phyloP scores from a whole-genome alignment of 2,113 vertebrate genomes.

The Zingel zingel region DNA sequence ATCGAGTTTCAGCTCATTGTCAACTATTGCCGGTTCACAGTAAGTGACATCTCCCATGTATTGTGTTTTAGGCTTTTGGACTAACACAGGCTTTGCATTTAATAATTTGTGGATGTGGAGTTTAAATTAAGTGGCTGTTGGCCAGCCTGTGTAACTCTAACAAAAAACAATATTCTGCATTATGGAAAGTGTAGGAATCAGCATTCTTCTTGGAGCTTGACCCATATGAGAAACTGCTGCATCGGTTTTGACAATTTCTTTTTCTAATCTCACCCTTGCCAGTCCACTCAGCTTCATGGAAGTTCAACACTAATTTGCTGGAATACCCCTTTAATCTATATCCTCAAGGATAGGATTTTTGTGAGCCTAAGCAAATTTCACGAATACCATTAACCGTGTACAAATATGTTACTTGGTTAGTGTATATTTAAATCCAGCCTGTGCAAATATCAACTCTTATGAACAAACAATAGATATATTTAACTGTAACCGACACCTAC shows the following conservation, averaged over 20 bases:
- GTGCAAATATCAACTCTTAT: background rate
- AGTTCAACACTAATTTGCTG: background rate
- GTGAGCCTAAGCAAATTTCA: background rate
- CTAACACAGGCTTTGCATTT: background rate
- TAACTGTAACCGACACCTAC: background rate
- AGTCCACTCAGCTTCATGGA: slow-evolving; percentile 3
- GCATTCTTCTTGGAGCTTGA: background rate
- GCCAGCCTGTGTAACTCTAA: background rate
- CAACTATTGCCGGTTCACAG: background rate
- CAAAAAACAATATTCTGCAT: background rate
- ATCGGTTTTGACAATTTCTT: background rate
- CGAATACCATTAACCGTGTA: background rate
- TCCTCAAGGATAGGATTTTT: slow-evolving; percentile 22
- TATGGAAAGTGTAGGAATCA: background rate
- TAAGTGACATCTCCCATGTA: background rate
- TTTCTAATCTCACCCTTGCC: background rate
- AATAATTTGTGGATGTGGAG: background rate
- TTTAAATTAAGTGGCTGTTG: background rate
- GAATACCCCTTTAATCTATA: slow-evolving; percentile 19
- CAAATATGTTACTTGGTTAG: background rate
- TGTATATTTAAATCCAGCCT: background rate
- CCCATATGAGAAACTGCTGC: background rate
- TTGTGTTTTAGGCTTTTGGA: background rate
- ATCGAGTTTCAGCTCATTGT: no score
- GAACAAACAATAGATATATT: background rate